Evolutionary conservation across 2,113 vertebrate species (phyloP).

Genomic region (Hystrix brachyura): DNA sequence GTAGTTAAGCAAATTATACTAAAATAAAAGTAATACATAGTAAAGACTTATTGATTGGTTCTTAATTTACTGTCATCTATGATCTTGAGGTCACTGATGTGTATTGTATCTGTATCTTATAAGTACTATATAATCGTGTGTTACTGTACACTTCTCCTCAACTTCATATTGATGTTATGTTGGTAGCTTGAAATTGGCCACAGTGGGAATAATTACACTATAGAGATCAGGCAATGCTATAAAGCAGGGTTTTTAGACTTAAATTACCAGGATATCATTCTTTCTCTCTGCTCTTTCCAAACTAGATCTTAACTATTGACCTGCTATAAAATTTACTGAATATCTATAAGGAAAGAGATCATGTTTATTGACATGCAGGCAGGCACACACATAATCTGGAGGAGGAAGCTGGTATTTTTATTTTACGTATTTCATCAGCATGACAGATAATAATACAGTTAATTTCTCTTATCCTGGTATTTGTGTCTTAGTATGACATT

Average conservation of each 20-base stretch:
- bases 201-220: background rate
- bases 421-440: background rate
- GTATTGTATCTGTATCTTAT: background rate
- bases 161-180: background rate
- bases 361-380: background rate
- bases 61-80: background rate
- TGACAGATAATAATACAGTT: background rate
- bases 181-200: background rate
- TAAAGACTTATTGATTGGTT: background rate
- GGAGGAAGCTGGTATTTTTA: background rate
- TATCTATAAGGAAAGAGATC: background rate
- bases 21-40: background rate
- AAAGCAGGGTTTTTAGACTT: background rate
- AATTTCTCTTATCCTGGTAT: background rate
- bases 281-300: background rate
- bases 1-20: background rate
- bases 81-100: background rate
- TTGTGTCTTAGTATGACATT: background rate
- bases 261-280: background rate
- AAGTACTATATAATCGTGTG: background rate
- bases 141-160: background rate
- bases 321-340: background rate
- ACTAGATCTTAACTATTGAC: background rate
- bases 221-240: background rate
- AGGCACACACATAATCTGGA: background rate